Conservation (phyloP, 2,797 vertebrate species). For the Neopelma chrysocephalum region DNA sequence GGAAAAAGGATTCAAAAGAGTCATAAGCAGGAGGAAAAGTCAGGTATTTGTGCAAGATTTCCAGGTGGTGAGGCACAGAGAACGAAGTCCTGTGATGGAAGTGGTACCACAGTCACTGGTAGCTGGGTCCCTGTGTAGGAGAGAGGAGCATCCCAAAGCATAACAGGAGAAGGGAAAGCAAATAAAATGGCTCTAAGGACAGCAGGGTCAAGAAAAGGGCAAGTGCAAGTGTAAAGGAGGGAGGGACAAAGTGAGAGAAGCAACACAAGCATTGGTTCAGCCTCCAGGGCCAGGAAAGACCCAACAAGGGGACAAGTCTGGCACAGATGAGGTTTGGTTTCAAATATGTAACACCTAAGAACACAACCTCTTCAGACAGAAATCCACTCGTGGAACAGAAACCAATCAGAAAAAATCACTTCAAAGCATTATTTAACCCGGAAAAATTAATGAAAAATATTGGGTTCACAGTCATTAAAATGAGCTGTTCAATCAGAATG, state of each 20-base stretch:
- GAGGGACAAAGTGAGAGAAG: not conserved
- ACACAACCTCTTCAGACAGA: not conserved
- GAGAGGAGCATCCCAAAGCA: not conserved
- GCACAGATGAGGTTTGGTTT: not conserved
- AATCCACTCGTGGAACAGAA: not conserved
- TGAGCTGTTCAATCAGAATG: conserved; percentile 4
- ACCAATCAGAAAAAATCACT: not conserved
- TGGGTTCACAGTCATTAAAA: conserved; percentile 12
- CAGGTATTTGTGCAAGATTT: not conserved
- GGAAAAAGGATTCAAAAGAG: not conserved
- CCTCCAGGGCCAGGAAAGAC: not conserved
- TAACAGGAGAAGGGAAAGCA: not conserved
- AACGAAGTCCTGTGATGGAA: not conserved
- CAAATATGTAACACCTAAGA: not conserved
- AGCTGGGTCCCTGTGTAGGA: not conserved
- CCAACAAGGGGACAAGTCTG: not conserved
- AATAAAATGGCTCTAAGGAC: not conserved
- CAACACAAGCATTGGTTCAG: not conserved
- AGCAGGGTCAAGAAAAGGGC: not conserved
- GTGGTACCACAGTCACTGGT: not conserved
- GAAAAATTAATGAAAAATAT: conserved; percentile 39
- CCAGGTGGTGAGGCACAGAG: not conserved
- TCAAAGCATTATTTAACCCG: conserved; percentile 24
- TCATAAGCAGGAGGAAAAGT: not conserved
- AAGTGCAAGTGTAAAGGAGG: not conserved